Evolutionary conservation across 2,797 vertebrate genomes (phyloP), one percentile per base, ranked within the genome.

Genomic region (Pangasius mekongensis): DNA sequence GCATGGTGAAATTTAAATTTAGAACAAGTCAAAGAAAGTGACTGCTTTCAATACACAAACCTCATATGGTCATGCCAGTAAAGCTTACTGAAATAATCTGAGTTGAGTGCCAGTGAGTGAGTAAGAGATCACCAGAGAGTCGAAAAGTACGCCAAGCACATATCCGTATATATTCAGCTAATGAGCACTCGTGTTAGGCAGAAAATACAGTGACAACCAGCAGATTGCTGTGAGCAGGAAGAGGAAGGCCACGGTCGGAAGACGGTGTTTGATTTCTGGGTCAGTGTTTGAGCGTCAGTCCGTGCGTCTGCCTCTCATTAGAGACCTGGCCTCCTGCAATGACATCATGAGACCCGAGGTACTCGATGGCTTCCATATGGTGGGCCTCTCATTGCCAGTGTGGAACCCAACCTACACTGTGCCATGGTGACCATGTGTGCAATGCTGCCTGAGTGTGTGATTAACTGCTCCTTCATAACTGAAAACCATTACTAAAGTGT

Each of bases 281-380:
- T 78, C 80, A 77, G 36, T 74, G 52, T 62, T 62, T 43, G 11
- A 66, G 78, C 73, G 47, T 54, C 58, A 60, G 43, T 84, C 77
- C 66, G 54, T 73, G 52, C 71, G 86, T 80, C 83, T 80, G 83
- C 4, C 60, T 88, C 87, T 89, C 86, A 92, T 92, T 92, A 92
- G 43, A 58, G 74, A 85, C 82, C 78, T 88, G 91, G 88, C 88
- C 91, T 91, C 86, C 77, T 90, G 76, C 85, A 60, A 91, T 93
- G 90, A 93, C 91, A 91, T 93, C 91, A 92, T 91, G 86, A 92
- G 89, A 88, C 85, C 84, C 84, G 74, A 86, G 88, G 73, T 86
- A 67, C 71, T 64, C 64, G 74, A 93, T 93, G 88, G 86, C 81
- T 93, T 92, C 92, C 93, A 93, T 91, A 91, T 92, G 92, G 83